Evolutionary conservation across 2,797 vertebrate genomes (phyloP).

Genomic region (Caiman crocodilus): DNA sequence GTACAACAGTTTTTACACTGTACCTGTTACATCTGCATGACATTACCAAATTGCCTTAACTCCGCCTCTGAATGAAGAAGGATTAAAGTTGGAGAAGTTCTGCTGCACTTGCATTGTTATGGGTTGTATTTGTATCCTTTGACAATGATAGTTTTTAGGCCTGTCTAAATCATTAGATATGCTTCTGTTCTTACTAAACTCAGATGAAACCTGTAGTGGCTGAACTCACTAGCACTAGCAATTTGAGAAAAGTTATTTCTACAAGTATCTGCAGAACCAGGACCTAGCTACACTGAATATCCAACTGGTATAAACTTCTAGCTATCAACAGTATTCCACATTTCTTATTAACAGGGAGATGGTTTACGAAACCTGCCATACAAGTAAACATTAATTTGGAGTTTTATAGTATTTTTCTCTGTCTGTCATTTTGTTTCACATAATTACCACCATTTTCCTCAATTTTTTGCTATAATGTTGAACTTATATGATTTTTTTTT

Average conservation of each 20-base stretch:
- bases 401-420: background rate
- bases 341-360: background rate
- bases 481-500: background rate
- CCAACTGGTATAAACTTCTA: background rate
- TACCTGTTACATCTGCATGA: too few species aligned
- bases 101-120: background rate
- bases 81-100: too few species aligned
- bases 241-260: background rate
- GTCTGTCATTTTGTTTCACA: background rate
- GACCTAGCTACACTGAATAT: background rate
- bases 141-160: background rate
- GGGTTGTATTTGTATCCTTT: background rate
- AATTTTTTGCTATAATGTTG: background rate
- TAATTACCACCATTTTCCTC: background rate
- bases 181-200: background rate
- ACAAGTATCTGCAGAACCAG: background rate
- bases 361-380: background rate
- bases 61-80: too few species aligned
- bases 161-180: accelerated
- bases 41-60: too few species aligned
- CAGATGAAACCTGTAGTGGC: background rate
- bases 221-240: background rate
- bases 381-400: background rate
- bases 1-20: too few species aligned
- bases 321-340: background rate